These are phyloP conservation scores for Cuculus canorus DNA, from an alignment of 2,797 vertebrate genomes.

Conservation along the genomic window DNA sequence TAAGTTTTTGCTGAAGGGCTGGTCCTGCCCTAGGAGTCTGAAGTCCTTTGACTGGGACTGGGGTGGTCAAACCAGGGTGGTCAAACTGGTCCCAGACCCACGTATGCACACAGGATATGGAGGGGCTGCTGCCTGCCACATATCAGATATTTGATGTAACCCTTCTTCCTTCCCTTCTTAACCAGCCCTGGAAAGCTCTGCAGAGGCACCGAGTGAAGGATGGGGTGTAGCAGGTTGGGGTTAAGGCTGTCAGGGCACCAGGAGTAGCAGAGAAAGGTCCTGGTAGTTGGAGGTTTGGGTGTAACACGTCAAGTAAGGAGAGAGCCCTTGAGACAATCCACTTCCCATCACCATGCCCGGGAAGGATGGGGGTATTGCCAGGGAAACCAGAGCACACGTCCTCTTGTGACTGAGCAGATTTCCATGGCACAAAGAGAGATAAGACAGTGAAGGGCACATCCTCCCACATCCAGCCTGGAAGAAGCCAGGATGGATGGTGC, in stretches of 20 bases:
- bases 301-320: rapidly evolving
- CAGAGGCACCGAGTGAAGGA: not conserved
- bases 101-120: rapidly evolving
- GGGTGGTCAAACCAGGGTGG: not conserved
- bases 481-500: not conserved
- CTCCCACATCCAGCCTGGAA: no score
- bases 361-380: not conserved
- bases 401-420: not conserved
- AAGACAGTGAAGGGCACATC: not conserved
- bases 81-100: not conserved
- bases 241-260: not conserved
- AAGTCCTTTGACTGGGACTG: not conserved
- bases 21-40: not conserved
- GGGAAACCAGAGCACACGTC: rapidly evolving
- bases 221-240: not conserved
- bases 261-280: not conserved
- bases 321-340: not conserved
- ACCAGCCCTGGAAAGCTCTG: not conserved
- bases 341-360: not conserved
- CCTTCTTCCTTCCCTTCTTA: not conserved
- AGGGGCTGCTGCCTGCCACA: not conserved
- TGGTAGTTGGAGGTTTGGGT: not conserved
- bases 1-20: not conserved
- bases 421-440: rapidly evolving
- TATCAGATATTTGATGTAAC: not conserved